Base-by-base conservation (phyloP, 2,797 vertebrate genomes). In the Sebastolobus altivelis region DNA sequence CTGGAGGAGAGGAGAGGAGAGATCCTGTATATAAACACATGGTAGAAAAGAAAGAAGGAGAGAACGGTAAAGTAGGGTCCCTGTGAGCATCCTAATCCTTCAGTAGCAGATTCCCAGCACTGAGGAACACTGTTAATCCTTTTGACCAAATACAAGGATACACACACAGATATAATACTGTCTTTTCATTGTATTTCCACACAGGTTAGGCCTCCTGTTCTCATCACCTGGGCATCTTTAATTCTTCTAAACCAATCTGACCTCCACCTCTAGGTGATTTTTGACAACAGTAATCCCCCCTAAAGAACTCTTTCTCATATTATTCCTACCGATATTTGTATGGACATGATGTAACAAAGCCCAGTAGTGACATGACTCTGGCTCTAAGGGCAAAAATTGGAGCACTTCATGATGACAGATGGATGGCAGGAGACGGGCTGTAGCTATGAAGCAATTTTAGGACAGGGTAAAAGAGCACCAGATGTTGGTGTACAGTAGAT, bases 71-170 rank as follows among this genome's bases (percentile, higher is more conserved):
- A 62, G 43, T 8, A 29, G 35, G 79, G 62, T 58, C 67, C 61
- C 38, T 62, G 31, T 43, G 31, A 76, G 83, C 37, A 63, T 65
- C 55, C 37, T 77, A 86, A 89, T 91, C 79, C 59, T 62, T 71
- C 52, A 78, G 86, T 82, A 90, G 67, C 71, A 86, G 83, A 92
- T 87, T 89, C 18, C 65, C 71, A 68, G 68, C 65, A 63, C 86
- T 82, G 80, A 58, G 79, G 87, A 88, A 82, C 86, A 89, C 66
- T 76, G 37, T 77, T 87, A 87, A 93, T 92, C 79, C 33, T 40
- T 77, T 86, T 88, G 54, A 83, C 71, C 65, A 63, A 43, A 40
- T 67, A 77, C 13, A 54, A 89, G 81, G 65, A 92, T 90, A 83
- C 33, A 70, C 58, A 86, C 76, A 89, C 46, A 79, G 5, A 71